Evolutionary conservation across 2,888 invertebrate species (phyloP).

Genomic region (Selenia dentaria): DNA sequence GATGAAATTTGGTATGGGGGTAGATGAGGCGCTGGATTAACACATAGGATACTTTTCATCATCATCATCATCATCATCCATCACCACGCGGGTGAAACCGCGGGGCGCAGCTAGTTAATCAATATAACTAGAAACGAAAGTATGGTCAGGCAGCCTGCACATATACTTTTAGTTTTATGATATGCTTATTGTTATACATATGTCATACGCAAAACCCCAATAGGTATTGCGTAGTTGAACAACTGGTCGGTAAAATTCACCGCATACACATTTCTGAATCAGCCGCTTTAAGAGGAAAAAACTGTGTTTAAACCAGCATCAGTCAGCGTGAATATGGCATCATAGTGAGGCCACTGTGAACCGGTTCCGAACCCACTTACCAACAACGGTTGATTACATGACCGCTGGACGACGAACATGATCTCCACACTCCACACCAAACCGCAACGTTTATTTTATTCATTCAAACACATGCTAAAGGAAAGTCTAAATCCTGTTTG

Average conservation of each 20-base stretch:
- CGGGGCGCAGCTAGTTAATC: too few species aligned
- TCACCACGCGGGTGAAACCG: too few species aligned
- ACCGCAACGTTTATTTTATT: constrained; percentile 5
- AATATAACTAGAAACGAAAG: too few species aligned
- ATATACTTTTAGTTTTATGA: too few species aligned
- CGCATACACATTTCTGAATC: constrained; percentile 18
- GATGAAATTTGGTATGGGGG: too few species aligned
- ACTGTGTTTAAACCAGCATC: constrained; percentile 9
- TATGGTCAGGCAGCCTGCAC: too few species aligned
- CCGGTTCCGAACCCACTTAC: constrained; percentile 12
- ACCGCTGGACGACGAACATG: not conserved
- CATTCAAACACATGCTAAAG: not conserved
- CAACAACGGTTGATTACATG: constrained; percentile 1
- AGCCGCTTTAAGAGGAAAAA: constrained; percentile 18
- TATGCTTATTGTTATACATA: too few species aligned
- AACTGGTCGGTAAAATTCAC: constrained; percentile 7
- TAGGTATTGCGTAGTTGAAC: constrained; percentile 1
- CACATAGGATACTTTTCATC: too few species aligned
- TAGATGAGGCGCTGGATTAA: too few species aligned
- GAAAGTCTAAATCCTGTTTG: constrained; percentile 9
- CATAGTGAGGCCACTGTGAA: constrained; percentile 8
- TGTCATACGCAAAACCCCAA: constrained; percentile 6
- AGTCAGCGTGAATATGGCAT: constrained; percentile 5
- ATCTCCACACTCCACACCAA: constrained; percentile 6
- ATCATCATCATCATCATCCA: too few species aligned